Evolutionary conservation across 2,888 invertebrate genomes (phyloP).

Genomic region (Andrena bicolor): DNA sequence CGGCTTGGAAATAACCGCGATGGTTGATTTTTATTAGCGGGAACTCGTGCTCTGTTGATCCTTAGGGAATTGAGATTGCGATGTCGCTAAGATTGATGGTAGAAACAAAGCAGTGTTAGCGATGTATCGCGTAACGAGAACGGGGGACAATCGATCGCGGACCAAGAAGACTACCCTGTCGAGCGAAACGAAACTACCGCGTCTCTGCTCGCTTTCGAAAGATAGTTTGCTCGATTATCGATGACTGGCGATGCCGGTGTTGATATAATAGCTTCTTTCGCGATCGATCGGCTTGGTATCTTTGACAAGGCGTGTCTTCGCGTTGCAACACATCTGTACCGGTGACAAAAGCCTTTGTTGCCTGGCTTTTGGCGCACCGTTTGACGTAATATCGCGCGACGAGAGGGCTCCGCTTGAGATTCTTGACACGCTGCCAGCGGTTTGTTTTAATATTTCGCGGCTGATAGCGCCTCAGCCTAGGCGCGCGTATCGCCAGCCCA

Average conservation of each 20-base stretch:
- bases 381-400: constrained; percentile 13
- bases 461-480: background rate
- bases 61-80: background rate
- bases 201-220: background rate
- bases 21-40: background rate
- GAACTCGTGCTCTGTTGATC: background rate
- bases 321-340: constrained; percentile 30
- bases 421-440: constrained; percentile 13
- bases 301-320: constrained; percentile 26
- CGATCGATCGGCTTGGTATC: constrained; percentile 41
- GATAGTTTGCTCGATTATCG: constrained; percentile 36
- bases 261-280: constrained; percentile 35
- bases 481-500: background rate
- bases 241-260: constrained; percentile 7
- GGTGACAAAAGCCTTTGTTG: constrained; percentile 40
- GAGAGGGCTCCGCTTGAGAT: background rate
- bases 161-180: constrained; percentile 8
- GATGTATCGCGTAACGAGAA: background rate
- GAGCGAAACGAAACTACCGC: constrained; percentile 5
- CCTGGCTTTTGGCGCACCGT: constrained; percentile 11
- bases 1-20: background rate
- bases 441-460: constrained; percentile 20
- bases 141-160: constrained; percentile 16
- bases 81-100: background rate
- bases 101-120: background rate